These are phyloP conservation scores for Orbicella faveolata DNA, from an alignment of 64 coral and sea anemone species.

Conservation along the genomic window DNA sequence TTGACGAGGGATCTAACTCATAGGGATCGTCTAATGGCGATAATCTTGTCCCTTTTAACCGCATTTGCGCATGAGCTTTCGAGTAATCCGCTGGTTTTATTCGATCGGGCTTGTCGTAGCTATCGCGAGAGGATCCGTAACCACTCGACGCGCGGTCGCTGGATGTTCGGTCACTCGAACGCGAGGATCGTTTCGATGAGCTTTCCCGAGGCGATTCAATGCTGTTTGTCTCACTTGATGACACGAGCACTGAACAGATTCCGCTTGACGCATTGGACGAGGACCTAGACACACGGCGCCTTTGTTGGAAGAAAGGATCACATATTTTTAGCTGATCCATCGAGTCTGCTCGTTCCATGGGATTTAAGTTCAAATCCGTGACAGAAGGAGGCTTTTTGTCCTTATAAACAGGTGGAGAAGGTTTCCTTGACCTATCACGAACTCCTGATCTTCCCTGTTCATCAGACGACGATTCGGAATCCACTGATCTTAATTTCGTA, in stretches of 20 bases:
- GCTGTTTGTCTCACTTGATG: slow-evolving; percentile 89
- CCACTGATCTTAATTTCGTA: slow-evolving; percentile 63
- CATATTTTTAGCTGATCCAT: slow-evolving; percentile 81
- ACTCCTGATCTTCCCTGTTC: slow-evolving; percentile 13
- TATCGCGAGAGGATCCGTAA: slow-evolving; percentile 60
- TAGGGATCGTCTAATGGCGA: slow-evolving; percentile 71
- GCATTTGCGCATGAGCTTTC: slow-evolving; percentile 25
- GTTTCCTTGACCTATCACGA: slow-evolving; percentile 9
- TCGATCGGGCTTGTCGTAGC: slow-evolving; percentile 43
- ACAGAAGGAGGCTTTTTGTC: slow-evolving; percentile 9
- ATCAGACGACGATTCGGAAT: slow-evolving; percentile 77
- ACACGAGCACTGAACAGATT: slow-evolving; percentile 72
- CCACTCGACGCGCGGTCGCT: slow-evolving; percentile 57
- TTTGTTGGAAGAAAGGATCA: slow-evolving; percentile 79
- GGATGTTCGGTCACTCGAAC: slow-evolving; percentile 70
- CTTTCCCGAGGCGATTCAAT: slow-evolving; percentile 58
- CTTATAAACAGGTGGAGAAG: slow-evolving; percentile 22
- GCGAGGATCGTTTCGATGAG: slow-evolving; percentile 42
- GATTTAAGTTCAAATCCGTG: slow-evolving; percentile 9
- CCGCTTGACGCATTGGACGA: slow-evolving; percentile 90
- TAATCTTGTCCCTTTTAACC: slow-evolving; percentile 27
- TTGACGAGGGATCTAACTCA: slow-evolving; percentile 69
- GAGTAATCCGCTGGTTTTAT: slow-evolving; percentile 13
- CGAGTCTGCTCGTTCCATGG: slow-evolving; percentile 49
- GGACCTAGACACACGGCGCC: slow-evolving; percentile 53